Percentiles rank a stretch among this genome's conserved stretches.
These are phyloP conservation scores for Oscheius sp. DNA, from an alignment of 2,888 invertebrate species.

Conservation along the genomic window DNA sequence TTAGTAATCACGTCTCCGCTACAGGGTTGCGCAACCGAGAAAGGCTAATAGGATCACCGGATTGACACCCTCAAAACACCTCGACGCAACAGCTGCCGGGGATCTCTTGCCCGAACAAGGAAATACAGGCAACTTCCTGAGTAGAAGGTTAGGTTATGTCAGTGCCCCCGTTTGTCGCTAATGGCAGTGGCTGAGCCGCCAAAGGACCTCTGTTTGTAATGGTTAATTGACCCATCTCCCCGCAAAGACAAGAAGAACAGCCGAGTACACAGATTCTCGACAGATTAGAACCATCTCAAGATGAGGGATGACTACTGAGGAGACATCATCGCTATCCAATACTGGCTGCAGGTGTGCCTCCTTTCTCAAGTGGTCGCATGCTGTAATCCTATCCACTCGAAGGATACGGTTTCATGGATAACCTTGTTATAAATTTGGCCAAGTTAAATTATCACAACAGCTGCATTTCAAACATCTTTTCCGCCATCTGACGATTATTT, in stretches of 20 bases:
- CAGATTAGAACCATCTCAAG: constrained; percentile 26
- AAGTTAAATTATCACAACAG: constrained; percentile 27
- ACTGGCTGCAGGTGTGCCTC: constrained; percentile 28
- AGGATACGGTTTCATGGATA: constrained; percentile 32
- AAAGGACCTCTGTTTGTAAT: constrained; percentile 36
- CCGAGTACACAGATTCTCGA: constrained; percentile 31
- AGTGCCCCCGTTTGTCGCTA: constrained; percentile 9
- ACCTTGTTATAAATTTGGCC: constrained; percentile 18
- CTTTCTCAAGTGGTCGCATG: constrained; percentile 25
- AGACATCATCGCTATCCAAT: neutral
- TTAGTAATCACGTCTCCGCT: constrained; percentile 27
- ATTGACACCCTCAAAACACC: constrained; percentile 8
- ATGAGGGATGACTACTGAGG: constrained; percentile 1
- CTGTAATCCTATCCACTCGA: constrained; percentile 31
- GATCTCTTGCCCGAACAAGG: neutral
- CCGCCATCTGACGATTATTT: neutral
- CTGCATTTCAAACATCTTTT: constrained; percentile 26
- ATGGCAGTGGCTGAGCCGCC: constrained; percentile 26
- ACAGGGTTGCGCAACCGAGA: constrained; percentile 27
- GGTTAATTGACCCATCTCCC: constrained; percentile 34
- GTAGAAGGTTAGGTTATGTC: constrained; percentile 26
- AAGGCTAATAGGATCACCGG: constrained; percentile 25
- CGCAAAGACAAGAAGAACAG: constrained; percentile 34
- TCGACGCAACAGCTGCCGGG: constrained; percentile 19
- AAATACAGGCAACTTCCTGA: neutral